Percentiles rank a stretch among this genome's conserved stretches.
Evolutionary conservation across 2,113 vertebrate species (phyloP).

Genomic region (Leptosomus discolor): DNA sequence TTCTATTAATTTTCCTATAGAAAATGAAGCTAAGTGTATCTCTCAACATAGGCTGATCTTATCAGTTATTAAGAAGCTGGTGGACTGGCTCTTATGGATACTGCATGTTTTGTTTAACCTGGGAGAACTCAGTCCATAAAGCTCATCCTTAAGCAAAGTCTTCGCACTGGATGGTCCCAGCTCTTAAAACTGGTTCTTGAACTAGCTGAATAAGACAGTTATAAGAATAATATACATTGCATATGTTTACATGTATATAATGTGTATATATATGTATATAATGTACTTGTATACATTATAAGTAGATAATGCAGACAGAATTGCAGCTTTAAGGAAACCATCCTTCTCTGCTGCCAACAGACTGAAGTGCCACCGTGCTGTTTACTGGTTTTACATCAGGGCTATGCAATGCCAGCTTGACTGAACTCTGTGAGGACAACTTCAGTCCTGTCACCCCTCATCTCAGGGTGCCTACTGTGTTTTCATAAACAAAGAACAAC

Average conservation of each 20-base stretch:
- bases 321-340: not conserved
- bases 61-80: not conserved
- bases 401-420: not conserved
- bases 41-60: not conserved
- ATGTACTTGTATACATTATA: too few relatives aligned
- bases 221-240: not conserved
- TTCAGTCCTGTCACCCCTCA: not conserved
- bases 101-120: not conserved
- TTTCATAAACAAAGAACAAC: constrained; percentile 59
- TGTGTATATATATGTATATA: too few relatives aligned
- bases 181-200: not conserved
- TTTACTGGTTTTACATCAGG: not conserved
- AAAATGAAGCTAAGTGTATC: constrained; percentile 16
- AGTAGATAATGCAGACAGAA: not conserved
- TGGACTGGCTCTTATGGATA: not conserved
- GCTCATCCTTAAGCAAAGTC: not conserved
- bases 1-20: not conserved
- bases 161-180: not conserved
- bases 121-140: not conserved
- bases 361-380: not conserved
- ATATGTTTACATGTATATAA: too few relatives aligned
- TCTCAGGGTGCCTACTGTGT: not conserved
- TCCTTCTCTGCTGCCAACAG: not conserved
- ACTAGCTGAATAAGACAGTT: not conserved
- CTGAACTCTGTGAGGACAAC: constrained; percentile 35